Conservation (phyloP, 2,797 vertebrate genomes). For the Euthynnus affinis region DNA sequence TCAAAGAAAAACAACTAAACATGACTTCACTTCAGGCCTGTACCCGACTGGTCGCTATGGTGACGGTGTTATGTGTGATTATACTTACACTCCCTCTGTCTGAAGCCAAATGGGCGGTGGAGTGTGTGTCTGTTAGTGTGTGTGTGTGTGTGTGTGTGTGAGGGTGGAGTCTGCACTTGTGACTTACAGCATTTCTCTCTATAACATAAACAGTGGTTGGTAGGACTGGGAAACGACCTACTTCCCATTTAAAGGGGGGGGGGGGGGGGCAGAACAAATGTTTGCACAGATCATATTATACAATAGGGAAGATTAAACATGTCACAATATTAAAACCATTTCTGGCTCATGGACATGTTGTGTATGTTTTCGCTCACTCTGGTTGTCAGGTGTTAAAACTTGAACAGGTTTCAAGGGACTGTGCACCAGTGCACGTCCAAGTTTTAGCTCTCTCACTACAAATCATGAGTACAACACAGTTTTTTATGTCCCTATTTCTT, state of each 20-base stretch:
- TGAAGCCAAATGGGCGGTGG: conserved; percentile 57
- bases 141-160: conserved; percentile 20
- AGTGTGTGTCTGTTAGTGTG: conserved; percentile 18
- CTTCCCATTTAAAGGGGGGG: conserved; percentile 25
- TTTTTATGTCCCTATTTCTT: not conserved
- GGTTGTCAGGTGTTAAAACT: not conserved
- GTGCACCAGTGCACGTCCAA: not conserved
- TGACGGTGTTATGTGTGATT: conserved; percentile 71
- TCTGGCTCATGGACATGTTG: not conserved
- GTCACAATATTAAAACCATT: not conserved
- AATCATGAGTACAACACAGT: not conserved
- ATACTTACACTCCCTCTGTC: conserved; percentile 45
- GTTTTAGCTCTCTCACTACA: not conserved
- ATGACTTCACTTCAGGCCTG: conserved; percentile 48
- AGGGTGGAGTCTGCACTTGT: conserved; percentile 53
- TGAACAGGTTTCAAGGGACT: not conserved
- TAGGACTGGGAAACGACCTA: conserved; percentile 48
- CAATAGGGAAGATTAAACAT: not conserved
- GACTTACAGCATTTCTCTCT: conserved; percentile 31
- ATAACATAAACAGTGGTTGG: conserved; percentile 63
- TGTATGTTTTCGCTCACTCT: too few species aligned
- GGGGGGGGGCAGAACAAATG: conserved; percentile 36
- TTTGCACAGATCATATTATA: conserved; percentile 30
- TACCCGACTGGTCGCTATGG: conserved; percentile 62
- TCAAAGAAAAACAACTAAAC: conserved; percentile 21